These are phyloP conservation scores for Microtus montanus DNA, from an alignment of 2,113 vertebrate species.

Conservation along the genomic window DNA sequence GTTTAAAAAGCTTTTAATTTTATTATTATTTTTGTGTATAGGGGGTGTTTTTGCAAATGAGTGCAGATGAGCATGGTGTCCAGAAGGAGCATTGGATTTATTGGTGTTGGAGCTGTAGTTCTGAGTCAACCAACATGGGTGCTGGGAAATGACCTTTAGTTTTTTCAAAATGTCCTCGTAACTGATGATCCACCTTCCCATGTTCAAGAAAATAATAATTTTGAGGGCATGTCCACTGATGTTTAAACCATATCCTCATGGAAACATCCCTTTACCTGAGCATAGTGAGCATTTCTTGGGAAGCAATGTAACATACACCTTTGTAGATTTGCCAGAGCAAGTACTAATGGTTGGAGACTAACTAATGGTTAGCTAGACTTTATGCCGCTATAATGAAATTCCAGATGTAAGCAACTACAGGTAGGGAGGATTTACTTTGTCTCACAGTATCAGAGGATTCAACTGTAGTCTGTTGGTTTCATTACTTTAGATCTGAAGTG, in stretches of 20 bases:
- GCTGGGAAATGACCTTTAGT: neutral
- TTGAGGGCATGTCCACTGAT: neutral
- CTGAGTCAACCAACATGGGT: too few species aligned
- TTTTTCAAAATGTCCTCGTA: neutral
- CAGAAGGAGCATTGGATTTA: neutral
- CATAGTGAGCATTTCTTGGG: neutral
- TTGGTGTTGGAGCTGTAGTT: neutral
- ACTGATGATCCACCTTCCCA: neutral
- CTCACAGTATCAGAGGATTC: neutral
- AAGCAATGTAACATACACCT: slow-evolving; percentile 70
- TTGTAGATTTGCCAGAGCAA: slow-evolving; percentile 66
- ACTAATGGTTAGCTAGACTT: neutral
- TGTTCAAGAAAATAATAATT: neutral
- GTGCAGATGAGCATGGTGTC: neutral
- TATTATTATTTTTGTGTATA: neutral
- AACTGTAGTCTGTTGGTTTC: neutral
- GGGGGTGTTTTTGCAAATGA: neutral
- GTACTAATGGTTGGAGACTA: slow-evolving; percentile 60
- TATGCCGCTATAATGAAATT: neutral
- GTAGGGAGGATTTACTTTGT: too few species aligned
- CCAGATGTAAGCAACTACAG: neutral
- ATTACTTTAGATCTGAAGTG: neutral
- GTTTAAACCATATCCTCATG: neutral
- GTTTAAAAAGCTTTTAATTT: neutral
- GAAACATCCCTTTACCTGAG: neutral